Evolutionary conservation across 2,113 vertebrate genomes (phyloP).

Genomic region (Anthoscopus minutus): DNA sequence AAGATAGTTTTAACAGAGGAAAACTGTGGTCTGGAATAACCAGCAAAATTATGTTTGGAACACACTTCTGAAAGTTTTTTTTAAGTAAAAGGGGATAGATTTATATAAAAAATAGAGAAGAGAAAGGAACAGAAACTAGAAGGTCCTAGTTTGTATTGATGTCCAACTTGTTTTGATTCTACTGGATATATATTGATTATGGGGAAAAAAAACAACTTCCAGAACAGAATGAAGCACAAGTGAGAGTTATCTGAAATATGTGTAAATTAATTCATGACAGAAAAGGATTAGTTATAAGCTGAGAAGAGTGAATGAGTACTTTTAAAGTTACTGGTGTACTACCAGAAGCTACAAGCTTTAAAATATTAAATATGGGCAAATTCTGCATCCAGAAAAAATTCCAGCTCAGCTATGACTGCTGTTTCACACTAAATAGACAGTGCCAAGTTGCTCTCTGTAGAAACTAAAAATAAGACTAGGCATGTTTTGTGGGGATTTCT

Average conservation of each 20-base stretch:
- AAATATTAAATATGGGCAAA: background rate
- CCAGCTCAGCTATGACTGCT: background rate
- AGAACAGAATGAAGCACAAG: background rate
- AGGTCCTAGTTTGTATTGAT: background rate
- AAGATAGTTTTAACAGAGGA: background rate
- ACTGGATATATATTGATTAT: background rate
- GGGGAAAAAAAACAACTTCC: background rate
- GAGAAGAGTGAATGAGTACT: background rate
- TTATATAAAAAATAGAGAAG: background rate
- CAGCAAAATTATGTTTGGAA: background rate
- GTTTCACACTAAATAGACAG: background rate
- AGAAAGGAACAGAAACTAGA: background rate
- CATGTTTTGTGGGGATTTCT: background rate
- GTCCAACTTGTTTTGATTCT: background rate
- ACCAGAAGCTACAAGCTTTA: background rate
- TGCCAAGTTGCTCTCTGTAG: background rate
- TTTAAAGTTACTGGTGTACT: background rate
- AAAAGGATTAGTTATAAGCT: background rate
- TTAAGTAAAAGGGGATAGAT: background rate
- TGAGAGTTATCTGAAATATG: background rate
- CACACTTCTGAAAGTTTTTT: background rate
- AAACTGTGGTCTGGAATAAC: background rate
- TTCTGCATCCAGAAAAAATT: background rate
- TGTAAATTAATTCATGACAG: background rate
- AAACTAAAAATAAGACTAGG: background rate